phyloP scores from a whole-genome alignment of 2,888 invertebrate species.

The Prosopocoilus inquinatus region DNA sequence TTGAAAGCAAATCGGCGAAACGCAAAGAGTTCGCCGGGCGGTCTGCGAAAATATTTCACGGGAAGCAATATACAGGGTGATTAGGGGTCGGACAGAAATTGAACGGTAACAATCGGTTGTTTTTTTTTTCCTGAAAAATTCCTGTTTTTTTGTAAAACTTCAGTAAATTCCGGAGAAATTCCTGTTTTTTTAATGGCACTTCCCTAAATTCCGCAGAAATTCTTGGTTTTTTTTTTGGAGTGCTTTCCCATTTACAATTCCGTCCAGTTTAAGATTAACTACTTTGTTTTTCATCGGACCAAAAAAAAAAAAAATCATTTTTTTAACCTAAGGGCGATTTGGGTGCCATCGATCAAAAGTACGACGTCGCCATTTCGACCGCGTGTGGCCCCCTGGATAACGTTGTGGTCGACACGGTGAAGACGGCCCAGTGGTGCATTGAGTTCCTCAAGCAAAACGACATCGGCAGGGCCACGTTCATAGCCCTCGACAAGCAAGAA shows the following conservation, averaged over 20 bases:
- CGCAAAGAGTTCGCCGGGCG: too few species aligned
- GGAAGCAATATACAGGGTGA: too few species aligned
- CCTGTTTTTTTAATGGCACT: too few species aligned
- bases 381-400: constrained; percentile 88
- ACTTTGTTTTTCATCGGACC: background rate
- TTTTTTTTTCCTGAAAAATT: too few species aligned
- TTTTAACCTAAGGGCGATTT: constrained; percentile 76
- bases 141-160: too few species aligned
- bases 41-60: too few species aligned
- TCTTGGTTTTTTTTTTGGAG: background rate
- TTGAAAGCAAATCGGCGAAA: too few species aligned
- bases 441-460: constrained; percentile 73
- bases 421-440: constrained; percentile 83
- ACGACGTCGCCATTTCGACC: constrained; percentile 94
- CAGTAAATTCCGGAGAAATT: too few species aligned
- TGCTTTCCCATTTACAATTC: too few species aligned
- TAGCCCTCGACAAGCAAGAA: constrained; percentile 83
- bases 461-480: constrained; percentile 83
- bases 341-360: constrained; percentile 88
- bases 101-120: too few species aligned
- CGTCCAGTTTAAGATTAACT: background rate
- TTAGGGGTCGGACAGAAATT: too few species aligned
- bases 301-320: background rate
- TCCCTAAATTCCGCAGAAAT: too few species aligned
- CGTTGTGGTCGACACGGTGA: constrained; percentile 86